A percentile compares a stretch with the other conserved stretches of the same genome.
phyloP scores from a whole-genome alignment of 1,140 invertebrate species.

The Holcopasites calliopsidis region DNA sequence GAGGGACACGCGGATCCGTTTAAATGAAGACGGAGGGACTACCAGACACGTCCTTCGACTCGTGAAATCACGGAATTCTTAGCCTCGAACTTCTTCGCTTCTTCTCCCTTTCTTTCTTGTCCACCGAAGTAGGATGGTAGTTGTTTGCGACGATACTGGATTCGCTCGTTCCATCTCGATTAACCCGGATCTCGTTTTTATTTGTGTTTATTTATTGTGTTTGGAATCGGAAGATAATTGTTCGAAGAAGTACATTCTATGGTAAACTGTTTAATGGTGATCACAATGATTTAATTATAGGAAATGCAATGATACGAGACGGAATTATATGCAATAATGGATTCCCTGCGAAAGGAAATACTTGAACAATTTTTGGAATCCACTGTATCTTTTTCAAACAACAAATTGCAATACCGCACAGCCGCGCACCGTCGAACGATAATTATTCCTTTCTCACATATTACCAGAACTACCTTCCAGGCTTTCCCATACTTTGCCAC shows the following conservation, averaged over 20 bases:
- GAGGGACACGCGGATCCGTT: constrained; percentile 42
- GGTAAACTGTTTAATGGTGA: no score
- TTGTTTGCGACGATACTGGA: constrained; percentile 3
- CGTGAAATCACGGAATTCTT: constrained; percentile 42
- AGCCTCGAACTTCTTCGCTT: background rate
- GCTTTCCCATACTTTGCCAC: background rate
- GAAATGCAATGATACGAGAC: no score
- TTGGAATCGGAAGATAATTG: background rate
- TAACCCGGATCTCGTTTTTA: constrained; percentile 17
- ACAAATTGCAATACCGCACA: no score
- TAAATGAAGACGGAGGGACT: constrained; percentile 61
- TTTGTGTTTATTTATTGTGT: background rate
- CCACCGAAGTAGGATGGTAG: background rate
- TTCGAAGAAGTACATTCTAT: no score
- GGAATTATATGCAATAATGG: no score
- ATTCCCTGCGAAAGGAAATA: no score
- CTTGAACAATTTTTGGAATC: no score
- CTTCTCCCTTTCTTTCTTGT: background rate
- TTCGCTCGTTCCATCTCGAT: constrained; percentile 30
- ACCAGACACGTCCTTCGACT: constrained; percentile 31
- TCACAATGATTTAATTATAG: no score
- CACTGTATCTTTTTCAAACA: no score
- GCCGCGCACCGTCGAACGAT: no score
- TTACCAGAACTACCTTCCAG: no score
- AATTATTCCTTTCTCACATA: no score